Base-by-base conservation (phyloP, 2,113 vertebrate species). In the Cebus imitator region DNA sequence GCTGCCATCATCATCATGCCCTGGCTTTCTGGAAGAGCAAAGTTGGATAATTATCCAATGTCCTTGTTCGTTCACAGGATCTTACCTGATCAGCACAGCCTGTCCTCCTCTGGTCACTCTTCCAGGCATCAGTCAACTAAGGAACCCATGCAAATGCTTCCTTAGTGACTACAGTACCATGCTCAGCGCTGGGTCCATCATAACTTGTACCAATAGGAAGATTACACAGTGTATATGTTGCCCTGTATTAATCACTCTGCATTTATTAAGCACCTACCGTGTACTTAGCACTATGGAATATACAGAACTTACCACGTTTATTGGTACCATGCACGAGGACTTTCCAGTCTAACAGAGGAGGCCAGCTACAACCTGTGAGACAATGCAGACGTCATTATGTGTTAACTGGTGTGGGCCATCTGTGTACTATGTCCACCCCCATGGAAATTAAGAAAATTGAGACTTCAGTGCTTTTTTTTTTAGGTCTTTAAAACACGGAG, bases 401-500 rank as follows among this genome's bases (percentile, higher is more conserved):
- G 40, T 50, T 20, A 52, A 37, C 4, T 76, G 81, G n/a, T 40
- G 17, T 18, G 40, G 37, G 48, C 6, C 23, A 35, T 87, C 75
- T 80, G 1, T 52, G 0, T 21, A 35, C 45, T 45, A 48, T 12
- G 8, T 70, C 40, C 25, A 17, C 32, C 32, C 32, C 68, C 2
- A 4, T 16, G 21, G 50, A 68, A 58, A 23, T 64, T 66, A 58
- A 48, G 78, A 88, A 73, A 79, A 40, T 17, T 35, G 23, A 14
- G 76, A 11, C 18, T 43, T 64, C 27, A n/a, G 13, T 94, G 37
- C 45, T n/a, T 92, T 90, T 83, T n/a, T 83, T 50, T 2, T 18
- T 40, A 89, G 80, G 25, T 58, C 85, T 95, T 85, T 83, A 79
- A 84, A 93, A n/a, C 72, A 87, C 55, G 18, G 50, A 91, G 73